A percentile compares a stretch with the other conserved stretches of the same genome.
These are phyloP conservation scores for Phrynocephalus versicolor DNA, from an alignment of 2,113 vertebrate species.

Conservation along the genomic window DNA sequence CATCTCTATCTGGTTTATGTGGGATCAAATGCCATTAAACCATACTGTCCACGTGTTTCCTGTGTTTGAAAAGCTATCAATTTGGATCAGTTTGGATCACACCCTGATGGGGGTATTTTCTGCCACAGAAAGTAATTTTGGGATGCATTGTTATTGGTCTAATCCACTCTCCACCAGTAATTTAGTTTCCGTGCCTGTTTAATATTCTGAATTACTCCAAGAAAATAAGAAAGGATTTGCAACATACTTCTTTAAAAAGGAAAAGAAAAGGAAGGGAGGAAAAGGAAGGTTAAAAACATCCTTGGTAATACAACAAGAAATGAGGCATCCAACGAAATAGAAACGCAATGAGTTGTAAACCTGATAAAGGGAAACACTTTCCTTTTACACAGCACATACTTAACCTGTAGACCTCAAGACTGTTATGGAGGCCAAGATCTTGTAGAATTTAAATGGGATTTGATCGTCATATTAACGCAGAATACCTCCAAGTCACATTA, in stretches of 20 bases:
- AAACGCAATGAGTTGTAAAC: constrained; percentile 20
- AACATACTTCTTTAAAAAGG: constrained; percentile 6
- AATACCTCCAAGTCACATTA: constrained; percentile 6
- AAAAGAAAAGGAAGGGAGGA: neutral
- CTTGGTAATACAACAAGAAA: neutral
- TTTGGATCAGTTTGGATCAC: neutral
- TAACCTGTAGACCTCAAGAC: neutral
- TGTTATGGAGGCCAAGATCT: neutral
- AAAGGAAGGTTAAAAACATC: constrained; percentile 12
- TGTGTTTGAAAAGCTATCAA: neutral
- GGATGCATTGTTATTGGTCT: constrained; percentile 1
- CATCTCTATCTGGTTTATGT: too few relatives aligned
- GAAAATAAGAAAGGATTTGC: constrained; percentile 20
- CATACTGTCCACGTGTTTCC: neutral
- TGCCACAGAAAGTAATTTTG: constrained; percentile 18
- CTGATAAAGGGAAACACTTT: constrained; percentile 19
- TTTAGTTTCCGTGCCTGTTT: constrained; percentile 5
- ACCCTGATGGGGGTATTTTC: neutral
- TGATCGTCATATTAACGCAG: constrained; percentile 18
- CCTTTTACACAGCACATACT: constrained; percentile 6
- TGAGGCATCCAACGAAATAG: neutral
- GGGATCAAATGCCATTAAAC: neutral
- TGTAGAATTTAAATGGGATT: constrained; percentile 15
- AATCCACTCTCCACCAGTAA: neutral
- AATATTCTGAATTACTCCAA: neutral